Evolutionary conservation across 2,888 invertebrate genomes (phyloP).

Genomic region (Notodonta ziczac): DNA sequence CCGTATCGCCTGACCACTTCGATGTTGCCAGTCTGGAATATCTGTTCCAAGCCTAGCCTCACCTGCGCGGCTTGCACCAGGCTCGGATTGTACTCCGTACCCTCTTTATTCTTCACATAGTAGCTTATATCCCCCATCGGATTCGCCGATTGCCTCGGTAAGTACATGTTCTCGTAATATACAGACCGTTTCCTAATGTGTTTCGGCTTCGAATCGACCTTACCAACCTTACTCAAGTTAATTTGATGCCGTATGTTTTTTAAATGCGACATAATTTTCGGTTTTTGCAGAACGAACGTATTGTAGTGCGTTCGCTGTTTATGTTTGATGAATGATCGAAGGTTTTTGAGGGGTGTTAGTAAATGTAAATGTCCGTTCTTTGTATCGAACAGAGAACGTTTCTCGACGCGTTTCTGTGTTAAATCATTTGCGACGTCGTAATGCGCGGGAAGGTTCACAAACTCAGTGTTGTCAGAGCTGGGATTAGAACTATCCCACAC

Average conservation of each 20-base stretch:
- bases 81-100: slow-evolving; percentile 45
- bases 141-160: slow-evolving; percentile 45
- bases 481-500: slow-evolving; percentile 59
- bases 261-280: slow-evolving; percentile 41
- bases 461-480: slow-evolving; percentile 14
- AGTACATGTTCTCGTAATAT: slow-evolving; percentile 39
- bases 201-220: slow-evolving; percentile 19
- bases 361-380: slow-evolving; percentile 27
- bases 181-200: slow-evolving; percentile 41
- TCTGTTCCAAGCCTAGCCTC: slow-evolving; percentile 47
- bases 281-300: slow-evolving; percentile 33
- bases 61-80: slow-evolving; percentile 48
- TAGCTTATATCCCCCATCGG: slow-evolving; percentile 63
- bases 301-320: slow-evolving; percentile 37
- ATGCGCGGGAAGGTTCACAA: slow-evolving; percentile 15
- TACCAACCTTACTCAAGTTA: slow-evolving; percentile 22
- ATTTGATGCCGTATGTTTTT: slow-evolving; percentile 32
- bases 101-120: slow-evolving; percentile 59
- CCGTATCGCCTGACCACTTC: slow-evolving; percentile 58
- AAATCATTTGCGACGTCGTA: slow-evolving; percentile 53
- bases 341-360: slow-evolving; percentile 43
- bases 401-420: slow-evolving; percentile 24
- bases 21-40: slow-evolving; percentile 58
- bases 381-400: slow-evolving; percentile 40
- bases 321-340: slow-evolving; percentile 40